Conservation (phyloP, 2,888 invertebrate species). For the Argyresthia albistria region DNA sequence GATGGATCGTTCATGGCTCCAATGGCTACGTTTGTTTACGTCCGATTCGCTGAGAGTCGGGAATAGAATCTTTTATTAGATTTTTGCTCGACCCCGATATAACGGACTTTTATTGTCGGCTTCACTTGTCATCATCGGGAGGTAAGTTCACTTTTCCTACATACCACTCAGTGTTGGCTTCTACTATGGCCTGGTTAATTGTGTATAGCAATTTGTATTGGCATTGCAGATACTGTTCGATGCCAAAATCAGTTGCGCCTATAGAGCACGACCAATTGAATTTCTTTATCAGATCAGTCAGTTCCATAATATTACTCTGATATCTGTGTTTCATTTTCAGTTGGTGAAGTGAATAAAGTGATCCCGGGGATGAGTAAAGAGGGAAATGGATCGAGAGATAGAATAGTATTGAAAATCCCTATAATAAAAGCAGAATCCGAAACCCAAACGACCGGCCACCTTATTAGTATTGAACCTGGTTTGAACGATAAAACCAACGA, state of each 20-base stretch:
- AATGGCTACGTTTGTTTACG: conserved; percentile 40
- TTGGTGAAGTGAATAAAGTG: conserved; percentile 11
- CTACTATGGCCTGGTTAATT: conserved; percentile 20
- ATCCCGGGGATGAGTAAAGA: conserved; percentile 45
- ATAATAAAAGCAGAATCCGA: conserved; percentile 43
- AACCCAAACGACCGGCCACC: conserved; percentile 37
- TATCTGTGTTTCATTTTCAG: conserved; percentile 27
- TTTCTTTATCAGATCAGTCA: neutral
- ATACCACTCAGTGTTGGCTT: conserved; percentile 27
- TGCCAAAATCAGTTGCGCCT: conserved; percentile 38
- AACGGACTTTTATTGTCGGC: conserved; percentile 34
- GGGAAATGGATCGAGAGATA: conserved; percentile 21
- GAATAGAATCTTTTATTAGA: conserved; percentile 69
- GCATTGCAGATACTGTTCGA: conserved; percentile 31
- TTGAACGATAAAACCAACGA: conserved; percentile 21
- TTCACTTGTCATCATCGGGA: conserved; percentile 23
- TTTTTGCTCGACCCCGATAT: conserved; percentile 43
- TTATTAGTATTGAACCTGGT: conserved; percentile 33
- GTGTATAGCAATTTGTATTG: conserved; percentile 38
- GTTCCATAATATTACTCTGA: neutral
- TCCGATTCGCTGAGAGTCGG: conserved; percentile 27
- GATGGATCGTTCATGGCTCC: conserved; percentile 23
- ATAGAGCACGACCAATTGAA: neutral
- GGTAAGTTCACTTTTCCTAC: conserved; percentile 42
- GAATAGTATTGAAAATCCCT: conserved; percentile 36